Evolutionary conservation across 2,797 vertebrate genomes (phyloP), one percentile per base, ranked within the genome.

Genomic region (Dromococcyx pavoninus): DNA sequence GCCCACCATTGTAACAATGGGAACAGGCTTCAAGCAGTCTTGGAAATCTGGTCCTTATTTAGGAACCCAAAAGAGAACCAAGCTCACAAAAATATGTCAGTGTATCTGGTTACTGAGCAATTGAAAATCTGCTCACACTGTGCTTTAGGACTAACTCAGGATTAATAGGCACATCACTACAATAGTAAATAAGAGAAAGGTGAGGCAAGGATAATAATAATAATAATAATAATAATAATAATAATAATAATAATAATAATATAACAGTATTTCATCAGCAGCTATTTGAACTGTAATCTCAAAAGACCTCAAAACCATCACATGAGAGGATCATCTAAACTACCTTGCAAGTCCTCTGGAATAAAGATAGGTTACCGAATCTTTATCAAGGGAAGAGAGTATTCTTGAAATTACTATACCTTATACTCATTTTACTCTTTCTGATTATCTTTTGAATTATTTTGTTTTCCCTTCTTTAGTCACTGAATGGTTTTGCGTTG

Each of bases 401-500:
- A 39, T 62, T 74, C 27, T 69, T 72, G 9, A 80, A 53, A 83
- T 57, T 6, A 46, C 41, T 74, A 30, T 1, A 13, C 43, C 67
- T 72, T 51, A 46, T 60, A 53, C 3, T 19, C 0, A 73, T 75
- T 91, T 92, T 48, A 30, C 27, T 89, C 11, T 73, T 91, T 62
- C 58, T 48, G 44, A 65, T 71, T 64, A 43, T 41, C 64, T 89
- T 75, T 86, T 74, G 4, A 79, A 53, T 44, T 72, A 22, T 67
- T 89, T 92, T 66, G 15, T 93, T 83, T 88, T 73, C 54, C 48
- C 13, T 89, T 94, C 93, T 97, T 62, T 43, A 99, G 99, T 99
- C 99, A 73, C 97, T 99, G 81, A 98, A 98, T 35, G 99, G 99
- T 84, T 99, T 99, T 71, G 98, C 99, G 1, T 93, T 99, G 98